Evolutionary conservation across 2,888 invertebrate genomes (phyloP), one percentile per base, ranked within the genome.

Genomic region (Leptopilina myrica): DNA sequence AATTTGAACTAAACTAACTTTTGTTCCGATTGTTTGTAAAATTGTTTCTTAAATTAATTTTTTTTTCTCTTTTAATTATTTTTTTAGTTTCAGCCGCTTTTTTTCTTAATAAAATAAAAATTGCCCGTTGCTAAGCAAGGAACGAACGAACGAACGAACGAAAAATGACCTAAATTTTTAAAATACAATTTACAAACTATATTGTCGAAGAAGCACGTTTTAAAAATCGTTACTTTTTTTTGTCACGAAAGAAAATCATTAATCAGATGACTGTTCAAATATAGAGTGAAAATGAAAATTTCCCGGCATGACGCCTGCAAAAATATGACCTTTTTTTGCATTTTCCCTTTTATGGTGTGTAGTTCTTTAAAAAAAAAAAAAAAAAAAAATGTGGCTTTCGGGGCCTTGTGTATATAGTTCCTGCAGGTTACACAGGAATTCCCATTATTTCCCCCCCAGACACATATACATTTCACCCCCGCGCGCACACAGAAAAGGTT

Each of bases 391-490:
- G 12, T 49, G 49, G 49, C 49, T 49, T 49, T 49, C 11, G 49
- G 49, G 49, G 9, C 46, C 15, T n/a, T 15, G 62, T 66, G 46
- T 46, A 49, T 49, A 49, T 12, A 46, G 66, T 26, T 26, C 69
- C 12, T 20, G 69, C 69, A 69, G 53, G 69, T 69, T 69, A 49
- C 49, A 49, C 49, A 26, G 49, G 69, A 53, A 49, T 69, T 14
- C 26, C 69, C 26, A 69, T 69, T 69, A 53, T 69, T 69, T 53
- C 15, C 62, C 62, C 49, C 49, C 49, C 67, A 69, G 53, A 15
- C 69, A 43, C 43, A 43, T 7, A 43, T 43, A 43, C 43, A 43
- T 43, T 43, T 43, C 8, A 69, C 69, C 69, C 69, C 69, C 69
- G 69, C 69, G 26, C 53, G 20, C 69, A 49, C 11, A 49, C 49